Evolutionary conservation across 2,113 vertebrate genomes (phyloP).

Genomic region (Nibea albiflora): DNA sequence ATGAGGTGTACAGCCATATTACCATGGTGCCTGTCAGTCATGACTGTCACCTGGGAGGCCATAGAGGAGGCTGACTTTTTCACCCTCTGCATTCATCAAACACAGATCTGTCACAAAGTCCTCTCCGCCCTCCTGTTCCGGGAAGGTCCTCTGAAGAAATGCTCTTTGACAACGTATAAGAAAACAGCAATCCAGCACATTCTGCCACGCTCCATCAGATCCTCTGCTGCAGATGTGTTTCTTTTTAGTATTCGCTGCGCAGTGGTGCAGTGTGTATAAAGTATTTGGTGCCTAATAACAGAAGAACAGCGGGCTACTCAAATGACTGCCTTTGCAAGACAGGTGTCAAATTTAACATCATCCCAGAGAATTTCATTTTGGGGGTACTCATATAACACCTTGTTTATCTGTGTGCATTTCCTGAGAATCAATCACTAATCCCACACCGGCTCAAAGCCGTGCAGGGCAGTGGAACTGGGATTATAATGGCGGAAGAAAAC

Average conservation of each 20-base stretch:
- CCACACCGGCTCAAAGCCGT: conserved; percentile 25
- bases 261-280: conserved; percentile 18
- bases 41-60: conserved; percentile 9
- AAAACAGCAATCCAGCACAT: conserved; percentile 17
- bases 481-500: conserved; percentile 39
- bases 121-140: background rate
- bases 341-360: conserved; percentile 21
- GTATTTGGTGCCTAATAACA: conserved; percentile 27
- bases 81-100: conserved; percentile 15
- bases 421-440: conserved; percentile 55
- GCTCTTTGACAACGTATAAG: background rate
- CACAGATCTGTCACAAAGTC: background rate
- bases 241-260: conserved; percentile 37
- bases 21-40: conserved; percentile 25
- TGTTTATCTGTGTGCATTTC: conserved; percentile 24
- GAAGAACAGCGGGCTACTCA: conserved; percentile 7
- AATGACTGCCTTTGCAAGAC: conserved; percentile 17
- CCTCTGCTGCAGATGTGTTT: conserved; percentile 36
- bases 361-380: conserved; percentile 6
- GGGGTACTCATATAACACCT: background rate
- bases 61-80: background rate
- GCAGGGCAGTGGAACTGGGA: conserved; percentile 28
- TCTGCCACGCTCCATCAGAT: conserved; percentile 22
- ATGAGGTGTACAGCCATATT: background rate
- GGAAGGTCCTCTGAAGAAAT: background rate